Conservation (phyloP, 2,888 invertebrate genomes). For the Aphidoletes aphidimyza region DNA sequence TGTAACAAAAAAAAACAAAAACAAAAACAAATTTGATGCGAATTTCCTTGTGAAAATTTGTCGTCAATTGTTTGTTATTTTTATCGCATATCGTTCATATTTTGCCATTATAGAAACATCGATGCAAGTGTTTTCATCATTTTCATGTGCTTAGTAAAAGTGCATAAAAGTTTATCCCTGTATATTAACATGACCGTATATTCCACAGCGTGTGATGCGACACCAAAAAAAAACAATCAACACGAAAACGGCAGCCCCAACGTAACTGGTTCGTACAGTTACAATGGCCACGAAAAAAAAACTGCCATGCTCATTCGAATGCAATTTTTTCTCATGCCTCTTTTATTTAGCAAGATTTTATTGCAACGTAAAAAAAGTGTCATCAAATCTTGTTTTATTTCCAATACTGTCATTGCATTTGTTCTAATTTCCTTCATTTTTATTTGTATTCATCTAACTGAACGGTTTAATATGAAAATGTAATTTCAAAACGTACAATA, state of each 20-base stretch:
- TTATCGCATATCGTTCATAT: neutral
- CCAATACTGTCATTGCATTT: slow-evolving; percentile 43
- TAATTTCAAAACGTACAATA: slow-evolving; percentile 21
- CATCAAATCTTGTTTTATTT: slow-evolving; percentile 40
- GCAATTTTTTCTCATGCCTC: neutral
- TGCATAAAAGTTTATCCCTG: neutral
- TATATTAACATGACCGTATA: neutral
- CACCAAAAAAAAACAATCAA: neutral
- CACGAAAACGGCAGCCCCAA: neutral
- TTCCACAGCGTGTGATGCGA: neutral
- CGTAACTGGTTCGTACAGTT: neutral
- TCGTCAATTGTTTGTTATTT: neutral
- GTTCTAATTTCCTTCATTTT: slow-evolving; percentile 27
- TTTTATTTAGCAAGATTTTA: slow-evolving; percentile 27
- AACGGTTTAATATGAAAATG: slow-evolving; percentile 31
- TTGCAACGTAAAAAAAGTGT: slow-evolving; percentile 23
- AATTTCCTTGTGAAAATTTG: neutral
- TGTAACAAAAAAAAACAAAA: neutral
- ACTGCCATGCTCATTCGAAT: neutral
- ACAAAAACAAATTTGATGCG: no score
- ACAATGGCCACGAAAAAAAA: neutral
- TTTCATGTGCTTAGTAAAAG: neutral
- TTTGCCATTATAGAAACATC: neutral
- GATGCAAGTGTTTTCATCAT: slow-evolving; percentile 23
- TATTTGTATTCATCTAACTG: slow-evolving; percentile 35